These are phyloP conservation scores for Triplophysa rosa DNA, from an alignment of 2,113 vertebrate species.

Conservation along the genomic window DNA sequence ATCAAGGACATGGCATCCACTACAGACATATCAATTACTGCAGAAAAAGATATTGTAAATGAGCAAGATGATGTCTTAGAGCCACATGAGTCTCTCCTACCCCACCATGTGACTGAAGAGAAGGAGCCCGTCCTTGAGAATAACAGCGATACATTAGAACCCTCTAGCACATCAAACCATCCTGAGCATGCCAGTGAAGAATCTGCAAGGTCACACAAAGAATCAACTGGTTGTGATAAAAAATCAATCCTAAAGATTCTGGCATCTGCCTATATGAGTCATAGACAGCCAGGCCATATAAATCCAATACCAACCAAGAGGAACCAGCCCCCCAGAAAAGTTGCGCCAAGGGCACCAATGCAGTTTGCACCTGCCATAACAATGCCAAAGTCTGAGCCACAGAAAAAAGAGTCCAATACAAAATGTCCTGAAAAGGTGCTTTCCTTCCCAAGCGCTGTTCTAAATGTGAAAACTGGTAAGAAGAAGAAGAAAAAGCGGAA, in stretches of 20 bases:
- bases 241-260: slow-evolving; percentile 70
- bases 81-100: neutral
- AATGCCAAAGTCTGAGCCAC: slow-evolving; percentile 50
- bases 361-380: slow-evolving; percentile 23
- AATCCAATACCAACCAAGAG: slow-evolving; percentile 37
- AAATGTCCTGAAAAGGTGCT: slow-evolving; percentile 61
- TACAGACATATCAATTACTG: slow-evolving; percentile 35
- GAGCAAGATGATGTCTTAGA: neutral
- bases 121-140: slow-evolving; percentile 23
- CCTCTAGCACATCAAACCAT: slow-evolving; percentile 28
- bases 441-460: slow-evolving; percentile 59
- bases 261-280: slow-evolving; percentile 70
- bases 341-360: slow-evolving; percentile 60
- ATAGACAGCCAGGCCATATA: slow-evolving; percentile 41
- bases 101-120: slow-evolving; percentile 2
- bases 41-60: neutral
- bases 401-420: slow-evolving; percentile 60
- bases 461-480: slow-evolving; percentile 56
- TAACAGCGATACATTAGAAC: neutral
- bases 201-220: slow-evolving; percentile 19
- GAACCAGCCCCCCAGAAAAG: slow-evolving; percentile 60
- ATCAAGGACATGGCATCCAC: slow-evolving; percentile 45
- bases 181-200: slow-evolving; percentile 31
- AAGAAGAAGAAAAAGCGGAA: slow-evolving; percentile 40
- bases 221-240: slow-evolving; percentile 46